Evolutionary conservation across 2,888 invertebrate genomes (phyloP).

Genomic region (Apodemia duryi): DNA sequence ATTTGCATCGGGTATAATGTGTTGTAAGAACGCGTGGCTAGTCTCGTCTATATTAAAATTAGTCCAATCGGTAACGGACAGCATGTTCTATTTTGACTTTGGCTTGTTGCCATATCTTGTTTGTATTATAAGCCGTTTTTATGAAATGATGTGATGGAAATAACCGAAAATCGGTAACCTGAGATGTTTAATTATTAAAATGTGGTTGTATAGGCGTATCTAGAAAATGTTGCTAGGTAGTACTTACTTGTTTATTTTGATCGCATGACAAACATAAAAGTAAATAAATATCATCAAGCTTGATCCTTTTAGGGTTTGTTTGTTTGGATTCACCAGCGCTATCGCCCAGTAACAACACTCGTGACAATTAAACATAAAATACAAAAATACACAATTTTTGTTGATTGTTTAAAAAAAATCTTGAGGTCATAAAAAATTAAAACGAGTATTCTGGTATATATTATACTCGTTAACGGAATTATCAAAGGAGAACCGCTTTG

Average conservation of each 20-base stretch:
- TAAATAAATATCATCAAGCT: too few species aligned
- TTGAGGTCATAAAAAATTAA: too few species aligned
- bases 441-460: too few species aligned
- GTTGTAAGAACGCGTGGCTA: slow-evolving; percentile 47
- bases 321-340: too few species aligned
- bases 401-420: too few species aligned
- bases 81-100: slow-evolving; percentile 69
- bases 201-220: slow-evolving; percentile 5
- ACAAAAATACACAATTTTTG: too few species aligned
- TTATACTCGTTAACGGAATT: too few species aligned
- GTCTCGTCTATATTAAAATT: slow-evolving; percentile 68
- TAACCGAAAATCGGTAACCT: slow-evolving; percentile 76
- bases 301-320: too few species aligned
- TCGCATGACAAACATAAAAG: too few species aligned
- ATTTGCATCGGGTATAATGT: slow-evolving; percentile 50
- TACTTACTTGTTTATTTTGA: background rate
- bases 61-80: slow-evolving; percentile 71
- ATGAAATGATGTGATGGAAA: slow-evolving; percentile 78
- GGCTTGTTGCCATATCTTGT: slow-evolving; percentile 75
- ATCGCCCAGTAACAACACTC: too few species aligned
- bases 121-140: slow-evolving; percentile 80
- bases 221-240: slow-evolving; percentile 3
- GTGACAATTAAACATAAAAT: too few species aligned
- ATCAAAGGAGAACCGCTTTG: too few species aligned
- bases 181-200: slow-evolving; percentile 42